Base-by-base conservation (phyloP, 2,888 invertebrate genomes). In the Helleia helle region DNA sequence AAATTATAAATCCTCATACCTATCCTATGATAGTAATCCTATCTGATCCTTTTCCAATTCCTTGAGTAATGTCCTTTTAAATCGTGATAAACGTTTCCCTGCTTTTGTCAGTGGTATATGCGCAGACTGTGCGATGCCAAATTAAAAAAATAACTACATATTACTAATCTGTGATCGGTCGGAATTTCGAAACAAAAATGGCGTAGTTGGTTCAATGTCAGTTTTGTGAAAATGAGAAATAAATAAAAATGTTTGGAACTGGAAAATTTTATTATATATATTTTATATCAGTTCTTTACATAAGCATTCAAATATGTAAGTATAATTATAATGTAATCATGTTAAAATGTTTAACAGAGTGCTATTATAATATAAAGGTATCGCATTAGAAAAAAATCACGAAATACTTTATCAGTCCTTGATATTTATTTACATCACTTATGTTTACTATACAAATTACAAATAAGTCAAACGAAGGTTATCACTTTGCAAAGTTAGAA, bases 161-260 rank as follows among this genome's bases (percentile, higher is more conserved):
- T n/a, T n/a, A n/a, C n/a, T n/a, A n/a, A n/a, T n/a, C n/a, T n/a
- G n/a, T n/a, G n/a, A n/a, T n/a, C n/a, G n/a, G n/a, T n/a, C n/a
- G n/a, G n/a, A 17, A 48, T 40, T 47, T 40, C 31, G 49, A 65
- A 65, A 76, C 70, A 71, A 76, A 75, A 62, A 79, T 79, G 79
- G 80, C 75, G 70, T 65, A 65, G 50, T 22, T 64, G 65, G 55
- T 65, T 69, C 58, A 63, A 65, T 65, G 72, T 72, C 72, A 72
- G 61, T 59, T 50, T 38, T 59, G 51, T 58, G 51, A 75, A 75
- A 74, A 79, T 77, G 76, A 65, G 60, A 71, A 71, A 62, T 75
- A 74, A 75, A 71, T 76, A 75, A 71, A 73, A 72, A 81, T 81
- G 81, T 69, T 69, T 70, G 63, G 62, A 48, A 57, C 55, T 49